Evolutionary conservation across 2,888 invertebrate species (phyloP), one percentile per base, ranked within the genome.

Genomic region (Eupithecia subumbrata): DNA sequence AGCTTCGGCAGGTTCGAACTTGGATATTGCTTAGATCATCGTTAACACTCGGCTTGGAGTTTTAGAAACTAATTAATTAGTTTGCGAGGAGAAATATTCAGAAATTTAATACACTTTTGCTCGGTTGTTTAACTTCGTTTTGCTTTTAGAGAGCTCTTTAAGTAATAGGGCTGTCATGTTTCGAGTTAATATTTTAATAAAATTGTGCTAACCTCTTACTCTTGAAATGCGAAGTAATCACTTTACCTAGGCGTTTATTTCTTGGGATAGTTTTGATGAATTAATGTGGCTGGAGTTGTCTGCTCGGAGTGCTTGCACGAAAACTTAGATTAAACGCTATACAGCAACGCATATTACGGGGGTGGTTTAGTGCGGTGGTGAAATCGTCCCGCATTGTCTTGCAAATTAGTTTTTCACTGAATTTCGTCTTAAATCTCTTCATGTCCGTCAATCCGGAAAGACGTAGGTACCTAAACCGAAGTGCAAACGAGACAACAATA

Each of bases 271-370:
- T 84, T 67, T 66, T 74, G 84, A 85, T 88, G 86, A 85, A 88
- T 88, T 87, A 87, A 88, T 85, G 86, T 85, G 84, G 82, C 82
- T 84, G 82, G 88, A 91, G 85, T 88, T 86, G 85, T 84, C 86
- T 67, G 85, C 83, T 80, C 80, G 81, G 45, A 88, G 87, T 88
- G 86, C 88, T 87, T 86, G 87, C 83, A 84, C 86, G 84, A 81
- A 87, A 92, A 93, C 88, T 92, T 93, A 92, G 91, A 93, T 93
- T 93, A 90, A 90, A 92, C 86, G 89, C 81, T 86, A 88, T 86
- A 91, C 87, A 90, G 90, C 89, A 91, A 89, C 89, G 89, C 87
- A 88, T 87, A 83, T 85, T 85, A 85, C 88, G 84, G 86, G 83
- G 0, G 80, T 84, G 85, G 85, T 89, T 86, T 87, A 88, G 84